Conservation (phyloP, 2,113 vertebrate genomes). For the Otus sunia region DNA sequence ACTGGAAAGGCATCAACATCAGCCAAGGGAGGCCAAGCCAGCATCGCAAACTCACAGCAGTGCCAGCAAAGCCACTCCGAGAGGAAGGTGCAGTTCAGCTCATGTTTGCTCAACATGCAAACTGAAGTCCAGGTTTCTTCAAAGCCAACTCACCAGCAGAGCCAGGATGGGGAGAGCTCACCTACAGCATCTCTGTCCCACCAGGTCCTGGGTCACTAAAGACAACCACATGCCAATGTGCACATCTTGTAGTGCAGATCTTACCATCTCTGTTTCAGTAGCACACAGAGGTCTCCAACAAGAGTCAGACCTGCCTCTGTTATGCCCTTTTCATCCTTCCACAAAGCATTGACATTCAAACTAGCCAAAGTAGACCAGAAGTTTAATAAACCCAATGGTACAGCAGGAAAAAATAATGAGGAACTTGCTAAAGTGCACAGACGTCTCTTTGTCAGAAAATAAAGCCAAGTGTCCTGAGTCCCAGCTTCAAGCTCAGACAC, state of each 20-base stretch:
- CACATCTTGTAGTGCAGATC: background rate
- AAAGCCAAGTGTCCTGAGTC: background rate
- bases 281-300: background rate
- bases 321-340: background rate
- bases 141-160: background rate
- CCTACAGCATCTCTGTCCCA: background rate
- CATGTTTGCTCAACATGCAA: background rate
- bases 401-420: background rate
- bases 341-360: background rate
- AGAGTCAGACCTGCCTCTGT: background rate
- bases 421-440: background rate
- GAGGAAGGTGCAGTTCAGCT: background rate
- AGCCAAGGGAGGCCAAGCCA: background rate
- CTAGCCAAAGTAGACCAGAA: background rate
- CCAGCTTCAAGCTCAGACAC: background rate
- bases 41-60: background rate
- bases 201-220: background rate
- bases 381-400: background rate
- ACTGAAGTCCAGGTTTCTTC: background rate
- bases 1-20: background rate
- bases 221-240: background rate
- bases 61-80: background rate
- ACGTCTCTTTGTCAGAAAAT: background rate
- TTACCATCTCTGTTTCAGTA: background rate
- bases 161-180: background rate